These are phyloP conservation scores for Porites cylindrica DNA, from an alignment of 92 coral and sea anemone genomes.

Conservation along the genomic window DNA sequence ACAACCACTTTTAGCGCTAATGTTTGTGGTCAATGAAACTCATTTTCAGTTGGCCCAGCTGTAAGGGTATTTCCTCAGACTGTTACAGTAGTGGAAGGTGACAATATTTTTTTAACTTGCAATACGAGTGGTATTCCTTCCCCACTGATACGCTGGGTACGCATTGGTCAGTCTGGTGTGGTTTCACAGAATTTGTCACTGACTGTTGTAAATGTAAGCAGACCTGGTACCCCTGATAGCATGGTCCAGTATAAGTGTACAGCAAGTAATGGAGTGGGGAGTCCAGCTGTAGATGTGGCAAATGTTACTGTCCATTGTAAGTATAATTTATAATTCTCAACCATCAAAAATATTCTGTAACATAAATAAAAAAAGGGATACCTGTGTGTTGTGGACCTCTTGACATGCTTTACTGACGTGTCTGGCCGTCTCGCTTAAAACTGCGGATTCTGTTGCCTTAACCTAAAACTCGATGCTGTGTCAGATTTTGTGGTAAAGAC, in stretches of 20 bases:
- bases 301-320: conserved; percentile 41
- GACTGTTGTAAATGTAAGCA: not conserved
- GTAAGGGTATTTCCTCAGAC: not conserved
- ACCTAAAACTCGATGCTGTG: no score
- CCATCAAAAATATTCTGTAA: no score
- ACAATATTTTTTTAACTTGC: conserved; percentile 16
- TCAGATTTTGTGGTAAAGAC: no score
- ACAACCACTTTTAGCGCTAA: not conserved
- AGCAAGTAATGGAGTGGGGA: conserved; percentile 44
- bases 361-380: no score
- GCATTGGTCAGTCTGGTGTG: not conserved
- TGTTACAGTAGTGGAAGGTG: conserved; percentile 14
- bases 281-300: not conserved
- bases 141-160: conserved; percentile 7
- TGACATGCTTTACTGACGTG: no score
- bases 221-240: conserved; percentile 34
- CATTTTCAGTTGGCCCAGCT: conserved; percentile 10
- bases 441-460: no score
- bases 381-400: no score
- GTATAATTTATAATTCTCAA: not conserved
- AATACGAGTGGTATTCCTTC: conserved; percentile 22
- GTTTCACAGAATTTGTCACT: not conserved
- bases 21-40: not conserved
- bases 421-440: no score
- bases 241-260: conserved; percentile 36